Evolutionary conservation across 2,888 invertebrate genomes (phyloP).

Genomic region (Euproctis similis): DNA sequence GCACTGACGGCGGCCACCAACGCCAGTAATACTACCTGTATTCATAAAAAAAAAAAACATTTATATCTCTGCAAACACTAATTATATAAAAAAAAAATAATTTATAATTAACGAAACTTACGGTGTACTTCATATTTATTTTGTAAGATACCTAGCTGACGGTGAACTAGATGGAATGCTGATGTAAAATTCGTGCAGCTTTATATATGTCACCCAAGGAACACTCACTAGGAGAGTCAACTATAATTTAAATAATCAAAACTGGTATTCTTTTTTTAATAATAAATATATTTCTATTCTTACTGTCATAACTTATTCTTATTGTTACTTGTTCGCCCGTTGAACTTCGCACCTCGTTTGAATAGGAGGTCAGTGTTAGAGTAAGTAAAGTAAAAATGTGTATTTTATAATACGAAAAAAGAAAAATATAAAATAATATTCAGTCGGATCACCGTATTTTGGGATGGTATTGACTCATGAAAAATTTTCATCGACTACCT

Average conservation of each 20-base stretch:
- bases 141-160: slow-evolving; percentile 41
- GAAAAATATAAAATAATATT: too few relatives aligned
- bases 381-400: too few relatives aligned
- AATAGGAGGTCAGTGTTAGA: too few relatives aligned
- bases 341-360: too few relatives aligned
- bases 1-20: slow-evolving; percentile 41
- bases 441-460: too few relatives aligned
- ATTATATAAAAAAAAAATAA: slow-evolving; percentile 5
- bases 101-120: slow-evolving; percentile 33
- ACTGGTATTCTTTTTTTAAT: too few relatives aligned
- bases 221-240: slow-evolving; percentile 63
- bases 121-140: slow-evolving; percentile 52
- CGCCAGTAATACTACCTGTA: slow-evolving; percentile 40
- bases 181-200: slow-evolving; percentile 57
- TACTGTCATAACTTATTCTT: too few relatives aligned
- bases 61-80: slow-evolving; percentile 6
- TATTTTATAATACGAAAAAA: too few relatives aligned
- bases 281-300: too few relatives aligned
- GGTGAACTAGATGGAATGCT: slow-evolving; percentile 66
- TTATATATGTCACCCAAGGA: slow-evolving; percentile 59
- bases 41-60: slow-evolving; percentile 11
- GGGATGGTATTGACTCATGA: too few relatives aligned
- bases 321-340: too few relatives aligned
- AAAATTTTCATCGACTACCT: too few relatives aligned
- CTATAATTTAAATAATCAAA: slow-evolving; percentile 65